Base-by-base conservation (phyloP, 1,140 invertebrate species). In the Polyergus mexicanus region DNA sequence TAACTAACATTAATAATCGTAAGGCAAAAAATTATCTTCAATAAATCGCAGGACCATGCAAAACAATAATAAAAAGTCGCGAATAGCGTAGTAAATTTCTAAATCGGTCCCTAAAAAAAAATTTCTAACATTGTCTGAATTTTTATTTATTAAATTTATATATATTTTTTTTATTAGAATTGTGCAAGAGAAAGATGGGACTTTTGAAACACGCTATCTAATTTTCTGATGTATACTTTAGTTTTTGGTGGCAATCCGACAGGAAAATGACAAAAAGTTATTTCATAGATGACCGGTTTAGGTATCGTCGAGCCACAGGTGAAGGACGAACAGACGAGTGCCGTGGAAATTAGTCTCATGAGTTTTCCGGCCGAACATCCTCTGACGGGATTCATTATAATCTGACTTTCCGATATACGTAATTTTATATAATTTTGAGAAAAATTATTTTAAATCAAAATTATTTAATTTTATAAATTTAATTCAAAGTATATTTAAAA, bases 331-430 rank as follows among this genome's bases (percentile, higher is more conserved):
- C 11, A n/a, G 13, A 25, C 19, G 65, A 58, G 38, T 47, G 54
- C 38, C 28, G 38, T 56, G 25, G 19, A 83, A 83, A 83, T 83
- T 83, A 54, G 54, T 83, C 66, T 83, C 78, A 19, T n/a, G 66
- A 83, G 66, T 72, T 38, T 54, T 22, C 66, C 25, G 35, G 1
- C 11, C 78, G 22, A 22, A 32, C 35, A 58, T 72, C 7, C 11
- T 60, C 68, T 10, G 47, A 62, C 66, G 72, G 38, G 25, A 28
- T 28, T 28, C 25, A 28, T 28, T 28, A 28, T 28, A 28, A 28
- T 28, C 25, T 28, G 25, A 28, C 25, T 28, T 28, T 28, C 25
- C 1, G 25, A 28, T 28, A 28, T 28, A 28, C 25, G 25, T 28
- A 28, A 54, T 54, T 68, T 47, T 25, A 25, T 35, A 5, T 44